Conservation (phyloP, 2,113 vertebrate genomes). For the Tapirus terrestris region DNA sequence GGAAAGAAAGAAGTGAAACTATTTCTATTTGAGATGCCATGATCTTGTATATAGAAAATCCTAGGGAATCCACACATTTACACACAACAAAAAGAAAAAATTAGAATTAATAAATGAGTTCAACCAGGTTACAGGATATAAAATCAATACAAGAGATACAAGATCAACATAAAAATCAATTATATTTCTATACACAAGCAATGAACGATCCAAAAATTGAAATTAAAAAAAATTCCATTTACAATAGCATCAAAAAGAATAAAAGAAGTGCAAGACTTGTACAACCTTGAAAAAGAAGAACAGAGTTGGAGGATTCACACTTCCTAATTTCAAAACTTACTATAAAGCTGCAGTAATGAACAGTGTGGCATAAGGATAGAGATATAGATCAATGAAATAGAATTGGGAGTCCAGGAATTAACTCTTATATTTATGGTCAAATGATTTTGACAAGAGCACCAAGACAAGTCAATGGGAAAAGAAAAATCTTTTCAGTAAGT, state of each 20-base stretch:
- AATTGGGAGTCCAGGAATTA: neutral
- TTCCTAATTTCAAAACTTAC: neutral
- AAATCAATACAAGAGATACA: neutral
- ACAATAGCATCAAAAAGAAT: neutral
- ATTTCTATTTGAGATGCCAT: neutral
- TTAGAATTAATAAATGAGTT: neutral
- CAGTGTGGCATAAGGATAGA: neutral
- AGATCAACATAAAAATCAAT: neutral
- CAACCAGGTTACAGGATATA: neutral
- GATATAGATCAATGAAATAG: neutral
- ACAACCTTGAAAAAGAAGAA: neutral
- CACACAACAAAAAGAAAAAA: neutral
- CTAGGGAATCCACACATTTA: neutral
- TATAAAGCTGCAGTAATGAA: neutral
- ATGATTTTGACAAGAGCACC: neutral
- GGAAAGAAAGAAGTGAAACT: neutral
- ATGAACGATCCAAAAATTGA: neutral
- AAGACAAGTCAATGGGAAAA: neutral
- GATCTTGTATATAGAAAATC: neutral
- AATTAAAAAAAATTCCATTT: neutral
- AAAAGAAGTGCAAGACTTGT: neutral
- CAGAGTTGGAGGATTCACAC: neutral
- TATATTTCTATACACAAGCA: neutral
- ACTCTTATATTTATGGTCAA: neutral
- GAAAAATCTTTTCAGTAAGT: neutral